Evolutionary conservation across 1,140 invertebrate genomes (phyloP), one percentile per base, ranked within the genome.

Genomic region (Drosophila pachea): DNA sequence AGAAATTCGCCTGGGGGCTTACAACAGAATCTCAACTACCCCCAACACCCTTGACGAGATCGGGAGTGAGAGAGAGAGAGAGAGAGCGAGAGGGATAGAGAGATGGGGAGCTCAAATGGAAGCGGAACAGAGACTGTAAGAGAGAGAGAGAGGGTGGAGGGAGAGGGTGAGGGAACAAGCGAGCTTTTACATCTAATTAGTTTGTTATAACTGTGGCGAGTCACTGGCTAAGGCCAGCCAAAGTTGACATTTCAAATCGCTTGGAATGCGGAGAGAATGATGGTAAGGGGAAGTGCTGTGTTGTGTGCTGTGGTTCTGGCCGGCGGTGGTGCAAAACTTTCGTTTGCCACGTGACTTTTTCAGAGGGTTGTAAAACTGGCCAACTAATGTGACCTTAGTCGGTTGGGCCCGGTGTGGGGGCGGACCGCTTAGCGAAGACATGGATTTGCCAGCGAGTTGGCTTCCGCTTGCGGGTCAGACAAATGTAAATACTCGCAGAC

Each of bases 161-260:
- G 58, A 40, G 35, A 32, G 47, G 31, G 33, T 5, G 32, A 22
- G 11, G 29, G 3, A 22, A 32, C 5, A 7, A 12, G 22, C 5
- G 38, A 63, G 77, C 77, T 76, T 69, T 79, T 73, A 76, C 74
- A 76, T 76, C 73, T 81, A 79, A 79, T 79, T 81, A 79, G 67
- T 69, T 69, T 69, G 61, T 69, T 69, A 49, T 68, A 45, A 68
- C 58, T 68, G 66, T n/a, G 68, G 70, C 36, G 33, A 45, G 35
- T 8, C 22, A 22, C 12, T 11, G 42, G 32, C 35, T 32, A 33
- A 45, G 48, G n/a, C 40, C 52, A 42, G 53, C 47, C 43, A 38
- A 61, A 72, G 76, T 76, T 78, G 76, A 79, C 72, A 78, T 78
- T 79, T 74, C 42, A 67, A 40, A 61, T 65, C 8, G 29, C 22